phyloP scores from a whole-genome alignment of 2,797 vertebrate species.

The Nannoperca obscura region DNA sequence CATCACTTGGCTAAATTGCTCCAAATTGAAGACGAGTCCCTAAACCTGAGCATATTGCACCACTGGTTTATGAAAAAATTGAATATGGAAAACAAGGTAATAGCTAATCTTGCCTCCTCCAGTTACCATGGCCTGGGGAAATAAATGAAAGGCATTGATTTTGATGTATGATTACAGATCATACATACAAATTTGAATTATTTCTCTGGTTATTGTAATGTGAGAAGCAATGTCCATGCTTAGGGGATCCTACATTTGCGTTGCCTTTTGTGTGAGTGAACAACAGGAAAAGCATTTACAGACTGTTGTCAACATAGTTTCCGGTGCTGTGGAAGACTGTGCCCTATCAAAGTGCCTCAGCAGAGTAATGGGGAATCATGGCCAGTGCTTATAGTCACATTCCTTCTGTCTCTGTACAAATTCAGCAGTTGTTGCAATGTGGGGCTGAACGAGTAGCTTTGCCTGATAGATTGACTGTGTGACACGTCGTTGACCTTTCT shows the following conservation, averaged over 20 bases:
- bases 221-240: background rate
- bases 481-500: constrained; percentile 76
- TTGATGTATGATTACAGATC: constrained; percentile 52
- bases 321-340: constrained; percentile 17
- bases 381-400: constrained; percentile 42
- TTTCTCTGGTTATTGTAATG: constrained; percentile 8
- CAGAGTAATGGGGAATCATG: constrained; percentile 60
- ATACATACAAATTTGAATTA: constrained; percentile 34
- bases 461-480: constrained; percentile 74
- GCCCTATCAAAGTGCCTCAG: constrained; percentile 36
- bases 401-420: constrained; percentile 47
- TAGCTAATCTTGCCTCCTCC: constrained; percentile 59
- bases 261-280: constrained; percentile 25
- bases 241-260: background rate
- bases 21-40: constrained; percentile 74
- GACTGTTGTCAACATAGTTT: constrained; percentile 20
- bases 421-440: constrained; percentile 30
- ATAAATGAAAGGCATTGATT: constrained; percentile 35
- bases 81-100: constrained; percentile 67
- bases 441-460: constrained; percentile 53
- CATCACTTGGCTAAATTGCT: constrained; percentile 79
- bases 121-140: constrained; percentile 43
- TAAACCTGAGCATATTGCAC: constrained; percentile 68
- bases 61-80: constrained; percentile 56
- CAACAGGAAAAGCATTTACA: constrained; percentile 26